Percentiles rank a stretch among this genome's conserved stretches.
Evolutionary conservation across 2,113 vertebrate species (phyloP).

Genomic region (Thalassarche chlororhynchos): DNA sequence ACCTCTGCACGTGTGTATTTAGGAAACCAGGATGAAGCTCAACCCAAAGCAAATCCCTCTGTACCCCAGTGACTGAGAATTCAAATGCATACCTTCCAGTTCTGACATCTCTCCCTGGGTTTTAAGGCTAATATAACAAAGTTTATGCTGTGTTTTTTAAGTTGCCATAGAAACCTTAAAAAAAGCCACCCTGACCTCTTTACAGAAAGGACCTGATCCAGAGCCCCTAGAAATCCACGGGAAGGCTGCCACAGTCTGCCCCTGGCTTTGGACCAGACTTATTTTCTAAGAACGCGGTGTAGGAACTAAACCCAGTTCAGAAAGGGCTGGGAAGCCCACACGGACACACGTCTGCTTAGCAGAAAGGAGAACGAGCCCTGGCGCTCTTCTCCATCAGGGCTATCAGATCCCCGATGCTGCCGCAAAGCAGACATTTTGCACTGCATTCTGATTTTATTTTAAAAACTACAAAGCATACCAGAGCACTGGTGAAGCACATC

Average conservation of each 20-base stretch:
- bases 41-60: not conserved
- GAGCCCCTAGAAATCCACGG: not conserved
- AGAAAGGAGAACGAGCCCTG: not conserved
- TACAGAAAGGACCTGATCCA: not conserved
- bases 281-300: not conserved
- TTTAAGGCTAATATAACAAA: not conserved
- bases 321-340: not conserved
- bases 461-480: conserved; percentile 29
- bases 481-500: conserved; percentile 31
- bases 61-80: not conserved
- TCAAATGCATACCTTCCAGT: not conserved
- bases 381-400: not conserved
- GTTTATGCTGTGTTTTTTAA: not conserved
- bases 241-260: not conserved
- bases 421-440: not conserved
- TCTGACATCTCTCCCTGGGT: not conserved
- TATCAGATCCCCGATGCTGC: no score
- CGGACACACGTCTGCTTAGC: rapidly evolving
- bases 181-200: not conserved
- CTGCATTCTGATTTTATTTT: not conserved
- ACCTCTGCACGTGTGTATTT: rapidly evolving
- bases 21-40: not conserved
- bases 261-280: not conserved
- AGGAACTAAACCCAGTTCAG: not conserved
- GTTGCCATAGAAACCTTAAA: not conserved